Evolutionary conservation across 2,888 invertebrate genomes (phyloP), one percentile per base, ranked within the genome.

Genomic region (Oxycera nigricornis): DNA sequence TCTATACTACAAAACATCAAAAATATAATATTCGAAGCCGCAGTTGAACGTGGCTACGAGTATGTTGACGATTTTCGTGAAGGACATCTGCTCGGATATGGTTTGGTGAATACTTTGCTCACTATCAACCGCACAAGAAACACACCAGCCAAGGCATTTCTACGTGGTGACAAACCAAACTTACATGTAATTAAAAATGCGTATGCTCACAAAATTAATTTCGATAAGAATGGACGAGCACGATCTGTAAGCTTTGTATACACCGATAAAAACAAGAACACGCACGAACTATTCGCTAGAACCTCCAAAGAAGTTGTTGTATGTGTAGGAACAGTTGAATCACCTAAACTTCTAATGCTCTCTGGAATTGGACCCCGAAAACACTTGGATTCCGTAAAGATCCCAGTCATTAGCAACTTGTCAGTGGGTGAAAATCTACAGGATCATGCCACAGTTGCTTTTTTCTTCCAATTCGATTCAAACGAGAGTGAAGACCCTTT

Each of bases 81-180:
- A 0, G 87, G 86, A 59, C 86, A 82, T 59, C 93, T 94, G 84
- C 90, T 91, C 0, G 94, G 93, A 0, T 92, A 93, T 79, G 89
- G 89, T 3, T 86, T 89, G 65, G 89, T 92, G 0, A 92, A 91
- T 76, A 93, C 90, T 0, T 93, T 4, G 1, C 72, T 81, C 2
- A 72, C 77, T 14, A 87, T 6, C 73, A 77, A 1, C 76, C 94
- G 94, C 0, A 85, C 92, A 0, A 86, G 94, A 11, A 93, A 92
- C 80, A 93, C 93, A 80, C 90, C 92, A 0, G 91, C 92, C 1
- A 94, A 93, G 84, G 93, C 91, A 0, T 94, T 90, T 81, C 82
- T 94, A 73, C 78, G 14, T n/a, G 11, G 2, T 2, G 46, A 75
- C 14, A 78, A 82, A 0, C 1, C 55, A 0, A 83, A 82, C 75